Evolutionary conservation across 2,888 invertebrate genomes (phyloP).

Genomic region (Cyclophora punctaria): DNA sequence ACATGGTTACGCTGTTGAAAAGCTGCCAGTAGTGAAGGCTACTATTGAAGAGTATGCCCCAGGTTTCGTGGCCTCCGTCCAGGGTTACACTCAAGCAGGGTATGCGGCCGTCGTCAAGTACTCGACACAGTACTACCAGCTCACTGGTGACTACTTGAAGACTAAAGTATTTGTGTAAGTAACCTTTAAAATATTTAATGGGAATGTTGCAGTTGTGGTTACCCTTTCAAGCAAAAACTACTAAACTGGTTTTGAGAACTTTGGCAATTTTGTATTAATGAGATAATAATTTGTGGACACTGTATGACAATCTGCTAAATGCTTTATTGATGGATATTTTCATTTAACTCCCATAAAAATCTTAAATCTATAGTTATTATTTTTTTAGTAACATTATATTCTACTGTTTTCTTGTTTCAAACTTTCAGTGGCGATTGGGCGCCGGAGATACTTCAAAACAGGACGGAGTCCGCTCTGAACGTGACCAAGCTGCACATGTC

Average conservation of each 20-base stretch:
- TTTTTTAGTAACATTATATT: not conserved
- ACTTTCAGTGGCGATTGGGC: conserved; percentile 82
- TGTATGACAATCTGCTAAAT: too few species aligned
- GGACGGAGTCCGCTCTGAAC: conserved; percentile 78
- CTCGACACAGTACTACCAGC: conserved; percentile 66
- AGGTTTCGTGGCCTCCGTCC: conserved; percentile 79
- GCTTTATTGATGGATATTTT: too few species aligned
- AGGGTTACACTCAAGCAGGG: conserved; percentile 59
- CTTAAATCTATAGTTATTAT: not conserved
- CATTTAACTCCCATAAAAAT: not conserved
- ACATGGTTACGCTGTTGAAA: conserved; percentile 67
- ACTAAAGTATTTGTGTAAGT: conserved; percentile 88
- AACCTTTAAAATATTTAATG: conserved; percentile 1
- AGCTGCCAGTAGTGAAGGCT: conserved; percentile 57
- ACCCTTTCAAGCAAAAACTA: too few species aligned
- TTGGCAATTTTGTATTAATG: too few species aligned
- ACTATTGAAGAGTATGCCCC: conserved; percentile 82
- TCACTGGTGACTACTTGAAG: conserved; percentile 77
- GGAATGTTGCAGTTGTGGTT: too few species aligned
- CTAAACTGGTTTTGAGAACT: too few species aligned
- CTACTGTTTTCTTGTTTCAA: not conserved
- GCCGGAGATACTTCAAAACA: conserved; percentile 83
- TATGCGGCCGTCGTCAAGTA: conserved; percentile 62
- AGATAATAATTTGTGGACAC: too few species aligned
- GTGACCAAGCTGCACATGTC: conserved; percentile 79